Evolutionary conservation across 2,797 vertebrate species (phyloP).

Genomic region (Cossypha niveicapilla): DNA sequence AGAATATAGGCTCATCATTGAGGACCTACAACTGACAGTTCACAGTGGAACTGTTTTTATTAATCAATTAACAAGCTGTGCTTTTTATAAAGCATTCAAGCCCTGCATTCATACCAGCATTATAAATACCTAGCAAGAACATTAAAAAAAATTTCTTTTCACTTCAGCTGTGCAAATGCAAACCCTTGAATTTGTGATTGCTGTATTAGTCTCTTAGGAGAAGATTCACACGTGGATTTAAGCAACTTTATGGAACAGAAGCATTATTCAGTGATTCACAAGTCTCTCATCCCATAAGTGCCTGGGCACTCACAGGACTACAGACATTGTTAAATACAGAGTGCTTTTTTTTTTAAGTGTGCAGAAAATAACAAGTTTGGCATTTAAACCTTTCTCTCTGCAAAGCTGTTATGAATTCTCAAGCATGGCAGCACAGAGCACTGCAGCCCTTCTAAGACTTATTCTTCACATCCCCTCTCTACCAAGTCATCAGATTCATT

Average conservation of each 20-base stretch:
- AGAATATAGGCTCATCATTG: not conserved
- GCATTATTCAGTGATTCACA: not conserved
- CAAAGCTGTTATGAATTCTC: not conserved
- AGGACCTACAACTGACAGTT: not conserved
- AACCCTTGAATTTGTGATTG: not conserved
- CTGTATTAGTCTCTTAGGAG: not conserved
- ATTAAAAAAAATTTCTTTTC: not conserved
- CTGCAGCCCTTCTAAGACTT: not conserved
- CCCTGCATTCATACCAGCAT: not conserved
- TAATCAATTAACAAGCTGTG: not conserved
- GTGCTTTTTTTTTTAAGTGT: not conserved
- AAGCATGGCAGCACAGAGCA: not conserved
- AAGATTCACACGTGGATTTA: not conserved
- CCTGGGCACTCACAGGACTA: not conserved
- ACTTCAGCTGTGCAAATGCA: not conserved
- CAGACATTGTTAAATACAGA: not conserved
- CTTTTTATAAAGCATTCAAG: not conserved
- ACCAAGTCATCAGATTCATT: not conserved
- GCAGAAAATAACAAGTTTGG: not conserved
- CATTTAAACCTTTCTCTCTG: not conserved
- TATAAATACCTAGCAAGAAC: not conserved
- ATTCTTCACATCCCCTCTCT: not conserved
- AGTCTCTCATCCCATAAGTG: not conserved
- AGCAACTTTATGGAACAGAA: not conserved
- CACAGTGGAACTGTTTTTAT: not conserved